Evolutionary conservation across 1,140 invertebrate species (phyloP), one percentile per base, ranked within the genome.

Genomic region (Cydia fagiglandana): DNA sequence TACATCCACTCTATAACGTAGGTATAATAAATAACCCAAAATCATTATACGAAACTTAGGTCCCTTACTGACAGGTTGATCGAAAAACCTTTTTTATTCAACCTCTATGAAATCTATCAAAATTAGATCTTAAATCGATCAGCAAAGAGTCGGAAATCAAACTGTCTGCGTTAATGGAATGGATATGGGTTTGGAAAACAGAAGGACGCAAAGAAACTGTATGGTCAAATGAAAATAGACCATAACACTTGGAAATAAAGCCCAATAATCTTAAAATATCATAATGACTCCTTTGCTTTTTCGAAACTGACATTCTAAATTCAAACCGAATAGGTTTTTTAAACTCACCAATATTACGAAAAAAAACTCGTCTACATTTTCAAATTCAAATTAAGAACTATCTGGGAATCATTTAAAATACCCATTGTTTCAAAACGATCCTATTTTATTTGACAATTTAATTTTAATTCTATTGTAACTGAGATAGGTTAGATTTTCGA

Each of bases 401-500:
- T 61, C 9, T 66, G 13, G 66, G 66, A 70, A 38, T 38, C n/a
- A 41, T 70, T 70, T 20, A 70, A 70, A 70, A 38, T 17, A 17
- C 66, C 66, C 38, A 70, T 70, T 70, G 66, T 70, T 70, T 70
- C 66, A 70, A 45, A 38, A 45, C 30, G 66, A 38, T 34, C 20
- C 7, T 30, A 17, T n/a, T 70, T 34, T 5, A 13, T 38, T 34
- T 38, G 13, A 10, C 28, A 68, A 4, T 68, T 24, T 28, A 68
- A 68, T 12, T 34, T 38, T 13, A 34, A 38, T 34, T 68, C 28
- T 34, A 15, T 38, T 13, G 12, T n/a, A 0, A n/a, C 5, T 5
- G 13, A 34, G 28, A 38, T 70, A 41, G 30, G 17, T 20, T 47
- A 76, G 75, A 78, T 82, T 84, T 83, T 78, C 64, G 30, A 66